phyloP scores from a whole-genome alignment of 2,113 vertebrate genomes.

The Himantopus leucocephalus region DNA sequence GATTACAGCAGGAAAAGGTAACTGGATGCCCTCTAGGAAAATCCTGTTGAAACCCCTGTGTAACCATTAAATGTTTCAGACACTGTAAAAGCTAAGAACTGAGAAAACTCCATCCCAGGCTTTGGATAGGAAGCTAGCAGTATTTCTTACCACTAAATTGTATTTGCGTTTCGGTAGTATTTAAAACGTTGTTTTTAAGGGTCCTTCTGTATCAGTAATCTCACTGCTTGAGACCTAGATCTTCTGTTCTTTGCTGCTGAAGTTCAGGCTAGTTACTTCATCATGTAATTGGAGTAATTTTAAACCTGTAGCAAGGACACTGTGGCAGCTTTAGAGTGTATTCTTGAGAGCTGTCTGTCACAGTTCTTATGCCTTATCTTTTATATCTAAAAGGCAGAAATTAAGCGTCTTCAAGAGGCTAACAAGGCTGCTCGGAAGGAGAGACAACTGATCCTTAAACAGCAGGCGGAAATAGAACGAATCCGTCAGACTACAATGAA shows the following conservation, averaged over 20 bases:
- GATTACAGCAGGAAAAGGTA: conserved; percentile 96
- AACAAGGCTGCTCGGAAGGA: conserved; percentile 94
- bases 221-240: background rate
- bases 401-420: conserved; percentile 94
- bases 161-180: background rate
- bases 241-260: background rate
- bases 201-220: background rate
- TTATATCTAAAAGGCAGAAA: conserved; percentile 85
- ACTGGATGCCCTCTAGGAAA: background rate
- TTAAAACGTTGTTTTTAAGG: background rate
- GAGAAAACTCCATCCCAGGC: background rate
- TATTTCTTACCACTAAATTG: background rate
- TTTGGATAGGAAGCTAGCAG: background rate
- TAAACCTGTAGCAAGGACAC: background rate
- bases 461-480: conserved; percentile 93
- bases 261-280: background rate
- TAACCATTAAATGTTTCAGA: background rate
- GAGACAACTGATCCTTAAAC: conserved; percentile 93
- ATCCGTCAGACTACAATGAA: conserved; percentile 91
- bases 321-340: background rate
- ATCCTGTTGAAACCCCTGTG: background rate
- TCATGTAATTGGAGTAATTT: background rate
- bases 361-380: background rate
- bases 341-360: background rate
- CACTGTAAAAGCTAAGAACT: background rate